These are phyloP conservation scores for Sinocyclocheilus grahami DNA, from an alignment of 2,113 vertebrate species.

Conservation along the genomic window DNA sequence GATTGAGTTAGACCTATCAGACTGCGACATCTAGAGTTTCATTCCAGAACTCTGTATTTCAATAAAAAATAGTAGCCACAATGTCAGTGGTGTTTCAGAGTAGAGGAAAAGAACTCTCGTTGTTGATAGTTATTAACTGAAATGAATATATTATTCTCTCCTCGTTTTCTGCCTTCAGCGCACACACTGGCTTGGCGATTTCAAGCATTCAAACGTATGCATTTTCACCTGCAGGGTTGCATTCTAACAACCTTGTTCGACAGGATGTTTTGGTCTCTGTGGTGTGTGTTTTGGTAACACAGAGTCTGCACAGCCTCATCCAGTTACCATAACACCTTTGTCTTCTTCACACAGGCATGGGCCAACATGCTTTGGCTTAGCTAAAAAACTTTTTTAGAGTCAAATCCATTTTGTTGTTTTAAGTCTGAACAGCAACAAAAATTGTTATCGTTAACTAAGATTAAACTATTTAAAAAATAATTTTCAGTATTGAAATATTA, in stretches of 20 bases:
- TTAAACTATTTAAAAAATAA: neutral
- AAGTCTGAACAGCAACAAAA: neutral
- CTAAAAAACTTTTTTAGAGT: neutral
- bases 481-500: neutral
- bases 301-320: neutral
- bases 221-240: constrained; percentile 59
- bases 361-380: neutral
- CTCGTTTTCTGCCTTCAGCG: neutral
- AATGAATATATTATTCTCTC: neutral
- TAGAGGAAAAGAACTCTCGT: neutral
- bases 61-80: neutral
- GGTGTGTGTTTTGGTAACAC: constrained; percentile 13
- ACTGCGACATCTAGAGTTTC: too few species aligned
- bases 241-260: constrained; percentile 37
- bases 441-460: neutral
- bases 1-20: too few species aligned
- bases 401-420: neutral
- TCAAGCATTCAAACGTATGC: neutral
- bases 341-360: neutral
- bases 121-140: neutral
- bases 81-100: neutral
- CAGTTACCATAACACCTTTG: neutral
- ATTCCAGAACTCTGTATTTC: too few species aligned
- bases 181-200: neutral
- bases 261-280: constrained; percentile 21